Percentiles rank a stretch among this genome's conserved stretches.
Evolutionary conservation across 1,140 invertebrate species (phyloP).

Genomic region (Papilio dardanus): DNA sequence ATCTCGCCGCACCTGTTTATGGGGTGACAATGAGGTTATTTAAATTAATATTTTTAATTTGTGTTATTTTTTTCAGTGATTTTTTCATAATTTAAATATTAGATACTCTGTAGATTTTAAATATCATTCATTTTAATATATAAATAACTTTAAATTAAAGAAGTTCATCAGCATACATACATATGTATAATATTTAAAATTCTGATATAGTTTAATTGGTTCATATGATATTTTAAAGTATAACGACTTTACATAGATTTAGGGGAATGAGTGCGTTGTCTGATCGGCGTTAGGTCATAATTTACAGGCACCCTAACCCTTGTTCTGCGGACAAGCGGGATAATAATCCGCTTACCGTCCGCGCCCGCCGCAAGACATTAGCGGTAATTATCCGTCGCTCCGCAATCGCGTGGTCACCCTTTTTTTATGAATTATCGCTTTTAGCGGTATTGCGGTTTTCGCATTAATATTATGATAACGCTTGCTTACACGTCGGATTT

Average conservation of each 20-base stretch:
- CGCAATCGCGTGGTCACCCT: slow-evolving; percentile 45
- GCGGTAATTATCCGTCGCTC: slow-evolving; percentile 59
- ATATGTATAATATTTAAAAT: no score
- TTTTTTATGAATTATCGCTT: slow-evolving; percentile 47
- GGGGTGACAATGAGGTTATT: slow-evolving; percentile 47
- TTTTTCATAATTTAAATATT: no score
- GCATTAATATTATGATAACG: slow-evolving; percentile 26
- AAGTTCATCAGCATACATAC: no score
- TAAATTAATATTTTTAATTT: not conserved
- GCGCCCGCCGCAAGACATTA: slow-evolving; percentile 57
- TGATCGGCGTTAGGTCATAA: slow-evolving; percentile 40
- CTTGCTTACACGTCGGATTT: not conserved
- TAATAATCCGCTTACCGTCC: slow-evolving; percentile 64
- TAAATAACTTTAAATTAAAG: no score
- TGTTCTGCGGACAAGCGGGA: slow-evolving; percentile 51
- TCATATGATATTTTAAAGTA: not conserved
- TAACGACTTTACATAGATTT: not conserved
- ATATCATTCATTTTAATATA: no score
- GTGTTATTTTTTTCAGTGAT: not conserved
- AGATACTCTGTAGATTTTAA: no score
- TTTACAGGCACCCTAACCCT: slow-evolving; percentile 52
- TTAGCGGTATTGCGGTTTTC: slow-evolving; percentile 26
- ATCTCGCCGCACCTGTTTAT: slow-evolving; percentile 60
- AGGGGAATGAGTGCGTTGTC: not conserved
- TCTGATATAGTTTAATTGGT: no score